Base-by-base conservation (phyloP, 1,140 invertebrate genomes). In the Lysiphlebus fabarum region DNA sequence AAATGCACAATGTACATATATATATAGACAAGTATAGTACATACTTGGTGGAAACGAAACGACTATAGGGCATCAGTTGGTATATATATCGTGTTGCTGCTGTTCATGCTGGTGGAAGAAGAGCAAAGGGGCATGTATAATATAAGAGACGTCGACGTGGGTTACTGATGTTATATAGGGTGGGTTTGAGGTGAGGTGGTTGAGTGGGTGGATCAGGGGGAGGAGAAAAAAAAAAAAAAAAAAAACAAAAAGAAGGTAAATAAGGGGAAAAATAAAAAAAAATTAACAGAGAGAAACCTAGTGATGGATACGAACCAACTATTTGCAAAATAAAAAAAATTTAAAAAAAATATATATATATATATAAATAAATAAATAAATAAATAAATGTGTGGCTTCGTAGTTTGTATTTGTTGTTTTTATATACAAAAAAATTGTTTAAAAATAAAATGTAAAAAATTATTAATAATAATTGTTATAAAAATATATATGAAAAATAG, bases 121-220 rank as follows among this genome's bases (percentile, higher is more conserved):
- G 17, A 26, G 17, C 17, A 26, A 26, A 26, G 17, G 17, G 17
- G 17, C 17, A 26, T 26, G 71, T 71, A 76, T 78, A 77, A 76
- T 77, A 73, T 69, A 76, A 73, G 74, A 74, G 76, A 75, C 73
- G 74, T 74, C 72, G 75, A 76, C 72, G 74, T 73, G 72, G 73
- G 72, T 70, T 67, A 68, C 54, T 65, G 68, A 65, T 65, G 68
- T 67, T 64, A 67, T 62, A 64, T 56, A 47, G 47, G 53, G 58
- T 44, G n/a, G 40, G 12, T 33, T 56, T 34, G 43, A 43, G 45
- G 57, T 36, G 51, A 43, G 58, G 37, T 10, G 36, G 51, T n/a
- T 17, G 42, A 26, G 43, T 33, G 14, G 34, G 9, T 38, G 11
- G 9, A 41, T 48, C 33, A 12, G 41, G 53, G 38, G 55, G 38